A percentile compares a stretch with the other conserved stretches of the same genome.
Evolutionary conservation across 2,113 vertebrate genomes (phyloP).

Genomic region (Pseudorectes ferrugineus): DNA sequence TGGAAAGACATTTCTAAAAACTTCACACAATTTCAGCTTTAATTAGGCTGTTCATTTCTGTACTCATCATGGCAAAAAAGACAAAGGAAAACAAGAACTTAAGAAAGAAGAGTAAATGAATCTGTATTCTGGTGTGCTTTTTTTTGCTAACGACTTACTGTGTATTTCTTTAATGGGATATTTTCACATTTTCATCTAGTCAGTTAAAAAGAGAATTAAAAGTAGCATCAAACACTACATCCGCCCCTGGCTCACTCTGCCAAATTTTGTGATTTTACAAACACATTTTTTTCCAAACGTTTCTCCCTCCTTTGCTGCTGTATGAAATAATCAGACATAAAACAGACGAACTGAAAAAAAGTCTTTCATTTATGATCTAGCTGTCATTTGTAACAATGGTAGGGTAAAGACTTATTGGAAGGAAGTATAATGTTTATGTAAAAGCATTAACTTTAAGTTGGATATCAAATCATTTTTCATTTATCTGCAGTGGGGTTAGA

Average conservation of each 20-base stretch:
- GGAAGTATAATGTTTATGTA: background rate
- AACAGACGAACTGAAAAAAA: background rate
- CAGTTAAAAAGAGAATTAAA: constrained; percentile 4
- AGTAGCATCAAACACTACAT: background rate
- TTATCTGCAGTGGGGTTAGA: background rate
- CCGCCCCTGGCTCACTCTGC: background rate
- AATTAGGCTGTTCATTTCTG: background rate
- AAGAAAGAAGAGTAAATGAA: background rate
- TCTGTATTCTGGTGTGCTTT: background rate
- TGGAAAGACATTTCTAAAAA: background rate
- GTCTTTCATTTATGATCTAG: background rate
- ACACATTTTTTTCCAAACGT: background rate
- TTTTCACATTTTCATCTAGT: background rate
- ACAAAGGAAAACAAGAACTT: background rate
- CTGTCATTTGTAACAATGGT: background rate
- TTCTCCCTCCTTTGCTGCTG: background rate
- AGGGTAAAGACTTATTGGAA: background rate
- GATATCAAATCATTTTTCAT: background rate
- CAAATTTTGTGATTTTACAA: background rate
- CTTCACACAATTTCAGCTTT: background rate
- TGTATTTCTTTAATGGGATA: background rate
- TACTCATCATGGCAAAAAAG: background rate
- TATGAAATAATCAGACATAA: background rate
- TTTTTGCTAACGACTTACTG: background rate
- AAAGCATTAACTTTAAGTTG: background rate